Evolutionary conservation across 2,888 invertebrate species (phyloP).

Genomic region (Thereva nobilitata): DNA sequence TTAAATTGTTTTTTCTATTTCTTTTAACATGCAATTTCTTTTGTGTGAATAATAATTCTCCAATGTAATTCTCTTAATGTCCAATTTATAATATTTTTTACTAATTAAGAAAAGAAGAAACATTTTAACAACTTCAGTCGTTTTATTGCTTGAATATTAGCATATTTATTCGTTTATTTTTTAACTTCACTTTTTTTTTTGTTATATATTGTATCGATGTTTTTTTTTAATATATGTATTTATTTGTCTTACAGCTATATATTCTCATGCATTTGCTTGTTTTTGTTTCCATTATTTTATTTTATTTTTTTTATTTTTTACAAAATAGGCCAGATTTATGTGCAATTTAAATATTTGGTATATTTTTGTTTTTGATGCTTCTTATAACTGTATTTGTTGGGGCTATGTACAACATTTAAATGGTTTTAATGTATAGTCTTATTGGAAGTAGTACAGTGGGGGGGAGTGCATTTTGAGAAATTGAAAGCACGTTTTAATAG

Average conservation of each 20-base stretch:
- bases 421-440: too few relatives aligned
- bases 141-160: conserved; percentile 19
- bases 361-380: background rate
- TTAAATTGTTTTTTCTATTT: too few relatives aligned
- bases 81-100: conserved; percentile 9
- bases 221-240: conserved; percentile 1
- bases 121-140: conserved; percentile 26
- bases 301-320: conserved; percentile 14
- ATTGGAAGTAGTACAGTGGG: too few relatives aligned
- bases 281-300: background rate
- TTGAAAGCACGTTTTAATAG: too few relatives aligned
- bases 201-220: background rate
- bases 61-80: background rate
- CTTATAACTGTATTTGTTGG: background rate
- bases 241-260: conserved; percentile 30
- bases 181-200: conserved; percentile 4
- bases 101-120: background rate
- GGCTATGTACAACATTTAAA: too few relatives aligned
- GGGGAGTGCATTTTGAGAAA: too few relatives aligned
- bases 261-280: background rate
- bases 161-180: background rate
- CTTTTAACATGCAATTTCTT: too few relatives aligned
- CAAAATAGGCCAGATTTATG: background rate
- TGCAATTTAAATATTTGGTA: background rate
- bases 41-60: background rate